Evolutionary conservation across 2,888 invertebrate species (phyloP), one percentile per base, ranked within the genome.

Genomic region (Tenthredo distinguenda): DNA sequence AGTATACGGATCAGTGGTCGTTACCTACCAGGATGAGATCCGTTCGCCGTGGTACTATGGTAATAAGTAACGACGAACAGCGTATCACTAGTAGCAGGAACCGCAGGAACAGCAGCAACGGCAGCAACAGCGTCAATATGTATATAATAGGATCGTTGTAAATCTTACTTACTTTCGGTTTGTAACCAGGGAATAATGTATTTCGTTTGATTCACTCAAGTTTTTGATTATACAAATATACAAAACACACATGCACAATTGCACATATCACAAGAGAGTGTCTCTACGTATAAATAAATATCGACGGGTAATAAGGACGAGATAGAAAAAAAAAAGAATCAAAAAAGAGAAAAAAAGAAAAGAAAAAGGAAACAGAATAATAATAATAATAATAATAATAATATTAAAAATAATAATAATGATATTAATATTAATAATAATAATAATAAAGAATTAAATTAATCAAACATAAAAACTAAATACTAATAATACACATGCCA

Each of bases 401-500:
- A 58, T 65, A 55, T n/a, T 84, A 84, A 86, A 31, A 79, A 65
- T 37, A 58, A 72, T 85, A 86, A 87, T 65, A 34, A 31, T 84
- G 81, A 84, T 40, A 79, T 37, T 81, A 81, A 62, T 81, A 62
- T 62, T 81, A 81, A 81, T 65, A 55, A 37, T 86, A 79, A 84
- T 40, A 84, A 74, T 26, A 58, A 79, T 84, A 87, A 88, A 86
- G 82, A 79, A 84, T 86, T 83, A 86, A 86, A 87, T 77, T 86
- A 85, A 87, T 87, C 86, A 87, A 87, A 87, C 88, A 88, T 87
- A 87, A 77, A 86, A 87, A 89, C 87, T 87, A 87, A 90, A 62
- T 81, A 81, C 81, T 81, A 81, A 81, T 81, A 81, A 91, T 91
- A 90, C 90, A 88, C 91, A 91, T 90, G 91, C 91, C 91, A 91